phyloP scores from a whole-genome alignment of 2,797 vertebrate genomes.

The Falco concolor region DNA sequence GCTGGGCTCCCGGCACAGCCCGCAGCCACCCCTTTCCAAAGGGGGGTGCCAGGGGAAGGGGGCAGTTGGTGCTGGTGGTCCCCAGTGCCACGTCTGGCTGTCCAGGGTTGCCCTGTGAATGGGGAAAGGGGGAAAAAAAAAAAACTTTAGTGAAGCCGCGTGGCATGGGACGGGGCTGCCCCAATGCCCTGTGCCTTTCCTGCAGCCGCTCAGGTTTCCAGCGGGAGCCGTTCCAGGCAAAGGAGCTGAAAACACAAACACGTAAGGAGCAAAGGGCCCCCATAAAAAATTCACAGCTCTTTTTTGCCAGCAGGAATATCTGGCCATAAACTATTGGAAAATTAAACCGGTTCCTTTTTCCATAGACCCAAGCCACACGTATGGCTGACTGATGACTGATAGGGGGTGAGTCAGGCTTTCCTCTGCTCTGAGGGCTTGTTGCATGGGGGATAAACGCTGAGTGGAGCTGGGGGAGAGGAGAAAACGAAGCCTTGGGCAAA shows the following conservation, averaged over 20 bases:
- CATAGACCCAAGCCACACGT: background rate
- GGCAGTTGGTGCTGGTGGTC: too few relatives aligned
- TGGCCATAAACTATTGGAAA: constrained; percentile 36
- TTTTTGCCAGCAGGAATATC: background rate
- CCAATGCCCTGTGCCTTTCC: rapidly evolving
- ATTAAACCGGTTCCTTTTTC: background rate
- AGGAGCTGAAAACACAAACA: background rate
- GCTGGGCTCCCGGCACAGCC: background rate
- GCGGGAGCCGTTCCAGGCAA: background rate
- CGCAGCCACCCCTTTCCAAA: background rate
- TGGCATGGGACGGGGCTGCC: background rate
- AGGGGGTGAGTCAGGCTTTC: constrained; percentile 31
- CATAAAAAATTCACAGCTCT: background rate
- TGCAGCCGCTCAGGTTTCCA: background rate
- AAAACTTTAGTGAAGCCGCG: rapidly evolving
- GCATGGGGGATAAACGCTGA: background rate
- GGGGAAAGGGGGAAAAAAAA: background rate
- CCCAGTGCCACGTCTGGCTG: background rate
- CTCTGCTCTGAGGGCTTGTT: background rate
- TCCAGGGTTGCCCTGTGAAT: rapidly evolving
- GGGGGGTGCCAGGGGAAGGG: background rate
- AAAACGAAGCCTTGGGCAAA: background rate
- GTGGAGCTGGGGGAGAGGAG: background rate
- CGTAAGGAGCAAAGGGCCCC: background rate
- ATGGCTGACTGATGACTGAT: constrained; percentile 5